Conservation (phyloP, 1,140 invertebrate species). For the Parasteatoda tepidariorum region DNA sequence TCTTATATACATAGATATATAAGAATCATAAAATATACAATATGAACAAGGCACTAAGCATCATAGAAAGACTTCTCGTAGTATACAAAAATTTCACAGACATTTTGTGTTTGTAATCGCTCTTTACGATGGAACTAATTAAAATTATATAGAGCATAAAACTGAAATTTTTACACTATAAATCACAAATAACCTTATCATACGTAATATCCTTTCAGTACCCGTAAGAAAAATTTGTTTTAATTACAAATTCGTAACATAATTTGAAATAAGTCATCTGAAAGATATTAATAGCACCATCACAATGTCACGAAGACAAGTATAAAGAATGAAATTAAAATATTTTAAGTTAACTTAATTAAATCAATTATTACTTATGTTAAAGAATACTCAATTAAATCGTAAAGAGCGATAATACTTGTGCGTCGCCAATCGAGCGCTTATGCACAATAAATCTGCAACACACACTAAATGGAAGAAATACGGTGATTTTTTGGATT, state of each 20-base stretch:
- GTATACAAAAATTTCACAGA: conserved; percentile 48
- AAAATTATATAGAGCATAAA: background rate
- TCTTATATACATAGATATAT: background rate
- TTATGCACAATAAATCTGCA: background rate
- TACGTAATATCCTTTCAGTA: too few relatives aligned
- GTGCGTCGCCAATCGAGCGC: background rate
- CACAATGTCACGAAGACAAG: background rate
- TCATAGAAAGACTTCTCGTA: conserved; percentile 48
- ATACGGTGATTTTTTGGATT: too few relatives aligned
- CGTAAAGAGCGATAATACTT: background rate
- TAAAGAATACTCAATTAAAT: too few relatives aligned
- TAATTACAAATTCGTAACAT: background rate
- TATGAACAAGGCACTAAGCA: conserved; percentile 52
- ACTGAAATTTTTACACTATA: too few relatives aligned
- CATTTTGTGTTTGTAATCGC: background rate
- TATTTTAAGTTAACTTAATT: too few relatives aligned
- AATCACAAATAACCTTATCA: too few relatives aligned
- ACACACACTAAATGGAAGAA: too few relatives aligned
- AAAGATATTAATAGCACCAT: background rate
- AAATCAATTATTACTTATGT: too few relatives aligned
- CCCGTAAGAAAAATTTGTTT: background rate
- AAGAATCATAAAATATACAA: conserved; percentile 38
- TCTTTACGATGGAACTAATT: conserved; percentile 10
- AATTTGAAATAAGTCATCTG: background rate
- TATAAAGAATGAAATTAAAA: too few relatives aligned